Evolutionary conservation across 2,113 vertebrate species (phyloP).

Genomic region (Ameiurus melas): DNA sequence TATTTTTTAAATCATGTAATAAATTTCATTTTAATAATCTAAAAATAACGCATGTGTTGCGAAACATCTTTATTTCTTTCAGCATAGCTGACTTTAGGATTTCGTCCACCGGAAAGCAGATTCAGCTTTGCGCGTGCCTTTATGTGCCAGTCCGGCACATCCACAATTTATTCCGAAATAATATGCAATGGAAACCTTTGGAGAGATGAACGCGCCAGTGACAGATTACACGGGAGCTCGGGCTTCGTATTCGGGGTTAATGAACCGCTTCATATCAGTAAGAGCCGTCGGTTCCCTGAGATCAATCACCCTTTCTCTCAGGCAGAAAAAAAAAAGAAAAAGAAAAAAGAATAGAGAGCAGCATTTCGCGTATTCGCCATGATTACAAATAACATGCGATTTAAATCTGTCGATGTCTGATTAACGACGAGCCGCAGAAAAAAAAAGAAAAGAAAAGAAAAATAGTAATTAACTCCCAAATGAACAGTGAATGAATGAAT

Average conservation of each 20-base stretch:
- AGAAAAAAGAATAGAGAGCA: background rate
- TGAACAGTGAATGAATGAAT: background rate
- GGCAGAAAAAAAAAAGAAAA: conserved; percentile 8
- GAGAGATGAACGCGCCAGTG: conserved; percentile 58
- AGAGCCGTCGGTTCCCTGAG: conserved; percentile 65
- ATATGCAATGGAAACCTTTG: conserved; percentile 48
- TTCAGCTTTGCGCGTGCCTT: background rate
- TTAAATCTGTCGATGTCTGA: conserved; percentile 13
- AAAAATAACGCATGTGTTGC: background rate
- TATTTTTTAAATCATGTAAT: background rate
- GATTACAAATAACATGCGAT: background rate
- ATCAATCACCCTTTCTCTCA: conserved; percentile 69
- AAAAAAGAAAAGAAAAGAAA: background rate
- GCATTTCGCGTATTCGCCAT: background rate
- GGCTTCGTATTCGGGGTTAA: conserved; percentile 76
- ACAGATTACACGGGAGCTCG: conserved; percentile 66
- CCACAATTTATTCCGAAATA: background rate
- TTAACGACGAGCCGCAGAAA: background rate
- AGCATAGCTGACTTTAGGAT: background rate
- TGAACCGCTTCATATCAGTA: conserved; percentile 77
- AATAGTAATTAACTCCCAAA: background rate
- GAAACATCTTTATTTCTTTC: no score
- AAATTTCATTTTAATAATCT: no score
- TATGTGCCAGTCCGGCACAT: background rate
- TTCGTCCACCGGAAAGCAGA: background rate